Conservation (phyloP, 1,140 invertebrate genomes). For the Pseudomyrmex pallidus region DNA sequence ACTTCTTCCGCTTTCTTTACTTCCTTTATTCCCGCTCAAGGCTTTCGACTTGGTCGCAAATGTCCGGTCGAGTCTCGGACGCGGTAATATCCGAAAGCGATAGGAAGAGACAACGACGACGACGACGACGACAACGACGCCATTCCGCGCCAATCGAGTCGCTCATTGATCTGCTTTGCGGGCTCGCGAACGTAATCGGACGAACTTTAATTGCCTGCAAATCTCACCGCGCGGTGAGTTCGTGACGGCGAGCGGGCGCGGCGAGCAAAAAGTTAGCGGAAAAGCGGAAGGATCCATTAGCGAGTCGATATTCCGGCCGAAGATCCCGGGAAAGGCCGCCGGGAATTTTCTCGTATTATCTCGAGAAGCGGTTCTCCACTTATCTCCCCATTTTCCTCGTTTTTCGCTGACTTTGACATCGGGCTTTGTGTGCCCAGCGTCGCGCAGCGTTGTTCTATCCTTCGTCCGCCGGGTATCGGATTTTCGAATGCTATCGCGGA, state of each 20-base stretch:
- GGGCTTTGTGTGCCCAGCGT: slow-evolving; percentile 34
- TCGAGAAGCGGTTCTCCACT: slow-evolving; percentile 44
- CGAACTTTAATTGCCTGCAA: slow-evolving; percentile 56
- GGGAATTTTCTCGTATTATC: slow-evolving; percentile 63
- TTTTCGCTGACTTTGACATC: slow-evolving; percentile 32
- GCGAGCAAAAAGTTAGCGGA: slow-evolving; percentile 50
- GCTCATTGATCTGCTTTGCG: slow-evolving; percentile 52
- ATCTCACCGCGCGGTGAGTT: not conserved
- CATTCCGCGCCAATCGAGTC: slow-evolving; percentile 16
- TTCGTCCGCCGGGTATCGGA: slow-evolving; percentile 37
- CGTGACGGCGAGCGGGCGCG: not conserved
- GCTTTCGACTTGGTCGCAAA: not conserved
- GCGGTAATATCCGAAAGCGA: slow-evolving; percentile 4
- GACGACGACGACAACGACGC: not conserved
- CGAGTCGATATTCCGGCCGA: slow-evolving; percentile 49
- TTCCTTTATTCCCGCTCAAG: no score
- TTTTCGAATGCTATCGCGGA: slow-evolving; percentile 45
- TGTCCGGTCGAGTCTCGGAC: not conserved
- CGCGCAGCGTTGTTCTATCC: slow-evolving; percentile 29
- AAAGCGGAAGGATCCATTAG: slow-evolving; percentile 62
- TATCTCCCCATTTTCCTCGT: slow-evolving; percentile 30
- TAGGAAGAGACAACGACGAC: not conserved
- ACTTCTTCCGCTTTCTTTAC: no score
- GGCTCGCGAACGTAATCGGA: slow-evolving; percentile 43
- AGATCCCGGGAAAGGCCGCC: not conserved